Evolutionary conservation across 2,888 invertebrate species (phyloP), one percentile per base, ranked within the genome.

Genomic region (Cerceris rybyensis): DNA sequence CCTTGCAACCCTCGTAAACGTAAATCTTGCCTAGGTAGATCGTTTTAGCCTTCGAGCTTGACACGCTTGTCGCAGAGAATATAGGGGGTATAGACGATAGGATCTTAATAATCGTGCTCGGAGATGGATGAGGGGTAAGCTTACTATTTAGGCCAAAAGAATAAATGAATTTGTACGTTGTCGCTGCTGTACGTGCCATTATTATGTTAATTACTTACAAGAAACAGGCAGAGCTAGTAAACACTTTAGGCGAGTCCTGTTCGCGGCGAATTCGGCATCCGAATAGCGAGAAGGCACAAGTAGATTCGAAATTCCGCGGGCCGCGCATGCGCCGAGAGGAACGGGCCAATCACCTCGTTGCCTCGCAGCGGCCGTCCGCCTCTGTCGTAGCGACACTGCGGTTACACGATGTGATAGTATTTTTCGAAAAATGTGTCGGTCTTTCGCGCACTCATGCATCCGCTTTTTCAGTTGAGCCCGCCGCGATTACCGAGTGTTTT

Each of bases 321-420:
- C 66, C 77, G 82, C 82, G 76, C 82, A 61, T 74, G 82, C 82
- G 82, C 72, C 54, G 9, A 7, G 39, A 46, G 16, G 50, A 63
- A 70, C 80, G 81, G 87, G 83, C 87, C 88, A 88, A 88, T 88
- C 87, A 86, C 85, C 83, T 82, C 78, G 79, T 74, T 57, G 79
- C 70, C 67, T 46, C 75, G 80, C 55, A 77, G 72, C 75, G 76
- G 78, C 77, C 81, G 83, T 84, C 82, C 81, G 82, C 86, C 86
- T 87, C 82, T 83, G 83, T 85, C 83, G 85, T 88, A 86, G 88
- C 87, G 85, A 87, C 87, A 87, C 85, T 86, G 84, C 89, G 84
- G 86, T 74, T 84, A 80, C 85, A 86, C 87, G 85, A 89, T 90
- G 88, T 88, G 87, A 85, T 79, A 88, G 84, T 82, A 78, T 77